Evolutionary conservation across 2,113 vertebrate species (phyloP).

Genomic region (Nothoprocta pentlandii): DNA sequence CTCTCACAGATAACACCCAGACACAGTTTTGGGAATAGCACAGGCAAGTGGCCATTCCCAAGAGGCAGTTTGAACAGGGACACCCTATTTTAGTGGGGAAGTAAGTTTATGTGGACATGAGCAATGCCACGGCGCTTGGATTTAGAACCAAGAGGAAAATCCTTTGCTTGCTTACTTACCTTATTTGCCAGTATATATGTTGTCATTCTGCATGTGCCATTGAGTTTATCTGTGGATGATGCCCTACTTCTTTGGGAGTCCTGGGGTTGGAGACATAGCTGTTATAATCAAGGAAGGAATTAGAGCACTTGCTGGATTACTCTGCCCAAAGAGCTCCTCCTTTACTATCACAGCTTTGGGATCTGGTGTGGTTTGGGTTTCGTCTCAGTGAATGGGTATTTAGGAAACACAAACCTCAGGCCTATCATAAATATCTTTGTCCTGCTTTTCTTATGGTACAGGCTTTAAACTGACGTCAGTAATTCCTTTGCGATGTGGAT

Average conservation of each 20-base stretch:
- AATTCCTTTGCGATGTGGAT: constrained; percentile 5
- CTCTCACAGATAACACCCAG: background rate
- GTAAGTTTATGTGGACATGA: background rate
- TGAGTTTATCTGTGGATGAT: background rate
- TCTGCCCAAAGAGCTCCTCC: background rate
- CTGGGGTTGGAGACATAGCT: background rate
- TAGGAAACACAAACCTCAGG: background rate
- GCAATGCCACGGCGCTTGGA: background rate
- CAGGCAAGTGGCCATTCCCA: background rate
- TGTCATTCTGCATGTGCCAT: background rate
- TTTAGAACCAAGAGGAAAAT: background rate
- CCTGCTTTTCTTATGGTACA: background rate
- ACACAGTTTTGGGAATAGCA: background rate
- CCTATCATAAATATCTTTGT: background rate
- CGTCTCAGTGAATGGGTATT: background rate
- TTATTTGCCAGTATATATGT: background rate
- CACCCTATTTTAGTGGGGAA: background rate
- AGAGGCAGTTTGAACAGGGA: background rate
- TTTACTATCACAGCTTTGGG: background rate
- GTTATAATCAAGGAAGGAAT: background rate
- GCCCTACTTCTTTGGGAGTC: background rate
- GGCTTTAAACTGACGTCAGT: background rate
- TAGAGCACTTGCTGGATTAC: fast-evolving
- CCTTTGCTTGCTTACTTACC: fast-evolving
- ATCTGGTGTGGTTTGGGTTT: fast-evolving